Conservation (phyloP, 2,888 invertebrate species). For the Hydraecia micacea region DNA sequence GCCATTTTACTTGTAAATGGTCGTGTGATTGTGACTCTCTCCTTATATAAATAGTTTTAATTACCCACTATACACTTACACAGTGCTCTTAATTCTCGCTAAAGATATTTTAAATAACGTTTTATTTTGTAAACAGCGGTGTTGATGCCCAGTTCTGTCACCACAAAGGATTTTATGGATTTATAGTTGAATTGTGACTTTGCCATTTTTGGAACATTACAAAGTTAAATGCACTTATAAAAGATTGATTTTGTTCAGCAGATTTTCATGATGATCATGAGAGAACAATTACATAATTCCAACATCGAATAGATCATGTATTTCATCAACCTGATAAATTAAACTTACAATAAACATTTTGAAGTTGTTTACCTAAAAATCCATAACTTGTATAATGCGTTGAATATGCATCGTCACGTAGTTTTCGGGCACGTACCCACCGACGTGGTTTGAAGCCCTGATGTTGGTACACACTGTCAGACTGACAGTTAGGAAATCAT, state of each 20-base stretch:
- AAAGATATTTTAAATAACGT: conserved; percentile 48
- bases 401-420: conserved; percentile 58
- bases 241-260: background rate
- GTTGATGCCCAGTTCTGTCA: conserved; percentile 43
- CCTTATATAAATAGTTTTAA: conserved; percentile 64
- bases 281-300: too few relatives aligned
- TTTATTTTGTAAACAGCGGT: conserved; percentile 44
- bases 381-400: conserved; percentile 15
- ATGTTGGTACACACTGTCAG: conserved; percentile 12
- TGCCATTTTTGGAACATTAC: conserved; percentile 2
- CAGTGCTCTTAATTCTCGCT: conserved; percentile 48
- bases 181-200: conserved; percentile 27
- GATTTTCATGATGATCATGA: background rate
- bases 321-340: background rate
- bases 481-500: conserved; percentile 14
- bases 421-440: conserved; percentile 46
- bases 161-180: conserved; percentile 47
- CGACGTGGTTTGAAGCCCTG: conserved; percentile 42
- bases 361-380: conserved; percentile 1
- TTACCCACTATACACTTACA: conserved; percentile 41
- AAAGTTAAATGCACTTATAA: background rate
- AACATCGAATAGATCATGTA: background rate
- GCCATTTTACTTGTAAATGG: conserved; percentile 64
- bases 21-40: conserved; percentile 26
- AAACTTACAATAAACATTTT: conserved; percentile 7